These are phyloP conservation scores for Poeciliopsis presidionis DNA, from an alignment of 2,797 vertebrate species.

Conservation along the genomic window DNA sequence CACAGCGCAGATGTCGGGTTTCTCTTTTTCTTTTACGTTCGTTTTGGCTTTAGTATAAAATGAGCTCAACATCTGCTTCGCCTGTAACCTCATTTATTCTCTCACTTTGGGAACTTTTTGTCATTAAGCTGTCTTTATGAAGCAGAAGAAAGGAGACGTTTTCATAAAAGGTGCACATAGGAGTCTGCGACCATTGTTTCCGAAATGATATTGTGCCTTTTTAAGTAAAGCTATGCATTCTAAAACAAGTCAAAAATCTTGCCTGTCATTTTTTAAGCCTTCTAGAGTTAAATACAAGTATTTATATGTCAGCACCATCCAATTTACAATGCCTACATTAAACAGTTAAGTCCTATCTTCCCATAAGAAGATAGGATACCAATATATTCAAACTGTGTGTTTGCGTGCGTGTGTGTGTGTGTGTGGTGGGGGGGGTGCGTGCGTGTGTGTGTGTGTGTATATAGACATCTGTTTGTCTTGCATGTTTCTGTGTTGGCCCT, in stretches of 20 bases:
- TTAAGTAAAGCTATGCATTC: neutral
- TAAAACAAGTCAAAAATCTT: neutral
- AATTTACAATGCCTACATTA: neutral
- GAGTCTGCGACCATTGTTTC: neutral
- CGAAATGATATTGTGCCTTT: neutral
- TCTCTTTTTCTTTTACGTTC: neutral
- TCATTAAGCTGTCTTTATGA: neutral
- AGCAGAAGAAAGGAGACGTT: neutral
- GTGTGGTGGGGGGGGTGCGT: no score
- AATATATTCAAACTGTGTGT: neutral
- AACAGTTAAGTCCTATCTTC: neutral
- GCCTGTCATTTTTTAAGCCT: neutral
- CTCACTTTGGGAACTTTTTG: neutral
- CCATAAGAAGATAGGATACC: no score
- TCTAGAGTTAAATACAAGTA: neutral
- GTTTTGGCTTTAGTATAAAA: neutral
- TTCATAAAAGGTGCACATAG: neutral
- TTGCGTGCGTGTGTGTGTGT: neutral
- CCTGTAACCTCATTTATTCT: neutral
- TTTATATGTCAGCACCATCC: neutral
- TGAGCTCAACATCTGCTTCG: neutral
- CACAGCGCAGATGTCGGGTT: conserved; percentile 30
- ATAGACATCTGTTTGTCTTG: neutral
- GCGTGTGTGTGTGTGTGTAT: neutral
- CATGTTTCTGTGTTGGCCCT: neutral